Evolutionary conservation across 2,113 vertebrate species (phyloP).

Genomic region (Urocolius indicus): DNA sequence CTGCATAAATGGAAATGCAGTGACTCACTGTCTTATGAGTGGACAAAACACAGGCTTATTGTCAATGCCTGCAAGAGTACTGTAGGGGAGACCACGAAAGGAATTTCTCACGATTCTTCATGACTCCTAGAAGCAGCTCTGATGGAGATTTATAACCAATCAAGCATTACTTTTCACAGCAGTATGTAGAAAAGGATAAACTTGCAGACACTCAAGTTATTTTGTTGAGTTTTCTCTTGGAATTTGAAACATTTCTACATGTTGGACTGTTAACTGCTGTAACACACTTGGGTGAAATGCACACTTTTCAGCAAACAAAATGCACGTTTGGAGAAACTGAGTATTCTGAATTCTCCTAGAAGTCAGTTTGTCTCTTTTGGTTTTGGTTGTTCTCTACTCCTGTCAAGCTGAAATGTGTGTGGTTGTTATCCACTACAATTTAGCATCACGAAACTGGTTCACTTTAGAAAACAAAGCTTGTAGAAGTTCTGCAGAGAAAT

Average conservation of each 20-base stretch:
- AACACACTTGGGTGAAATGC: not conserved
- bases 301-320: not conserved
- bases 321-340: not conserved
- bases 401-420: not conserved
- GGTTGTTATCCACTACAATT: not conserved
- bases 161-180: not conserved
- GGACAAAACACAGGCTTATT: not conserved
- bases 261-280: not conserved
- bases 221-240: not conserved
- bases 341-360: not conserved
- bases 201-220: not conserved
- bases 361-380: not conserved
- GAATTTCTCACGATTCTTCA: not conserved
- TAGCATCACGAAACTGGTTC: not conserved
- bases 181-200: not conserved
- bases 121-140: not conserved
- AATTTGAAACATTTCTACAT: not conserved
- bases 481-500: conserved; percentile 26
- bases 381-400: not conserved
- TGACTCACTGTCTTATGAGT: not conserved
- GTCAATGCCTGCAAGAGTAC: not conserved
- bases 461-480: conserved; percentile 22
- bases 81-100: not conserved
- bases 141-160: not conserved
- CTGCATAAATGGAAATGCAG: not conserved